These are phyloP conservation scores for Hymenopus coronatus DNA, from an alignment of 2,888 invertebrate genomes.

Conservation along the genomic window DNA sequence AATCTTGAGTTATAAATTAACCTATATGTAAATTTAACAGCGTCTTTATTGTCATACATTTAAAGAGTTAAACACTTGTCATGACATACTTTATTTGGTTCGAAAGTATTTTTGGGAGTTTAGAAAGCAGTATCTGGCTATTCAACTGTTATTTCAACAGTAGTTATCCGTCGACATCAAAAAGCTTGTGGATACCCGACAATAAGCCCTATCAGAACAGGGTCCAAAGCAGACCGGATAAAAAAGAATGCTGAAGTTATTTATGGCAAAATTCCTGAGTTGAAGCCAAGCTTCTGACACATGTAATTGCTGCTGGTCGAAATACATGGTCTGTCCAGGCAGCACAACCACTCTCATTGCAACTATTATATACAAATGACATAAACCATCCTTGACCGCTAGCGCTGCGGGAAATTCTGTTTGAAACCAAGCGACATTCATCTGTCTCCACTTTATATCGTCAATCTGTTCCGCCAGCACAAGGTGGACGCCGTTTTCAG, in stretches of 20 bases:
- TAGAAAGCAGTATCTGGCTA: background rate
- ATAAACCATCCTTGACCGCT: background rate
- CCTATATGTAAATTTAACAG: no score
- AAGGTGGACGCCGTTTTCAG: background rate
- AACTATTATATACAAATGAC: background rate
- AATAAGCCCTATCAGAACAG: background rate
- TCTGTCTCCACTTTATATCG: background rate
- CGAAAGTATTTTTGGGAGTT: background rate
- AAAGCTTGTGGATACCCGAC: background rate
- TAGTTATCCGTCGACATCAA: background rate
- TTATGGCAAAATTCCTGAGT: background rate
- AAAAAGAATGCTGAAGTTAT: background rate
- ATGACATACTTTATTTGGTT: no score
- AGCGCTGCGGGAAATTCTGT: background rate
- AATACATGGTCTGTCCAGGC: background rate
- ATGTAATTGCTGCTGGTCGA: background rate
- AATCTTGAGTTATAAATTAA: no score
- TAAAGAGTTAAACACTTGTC: no score
- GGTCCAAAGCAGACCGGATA: background rate
- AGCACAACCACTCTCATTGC: background rate
- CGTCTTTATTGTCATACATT: no score
- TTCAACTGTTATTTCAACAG: background rate
- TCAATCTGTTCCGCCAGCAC: background rate
- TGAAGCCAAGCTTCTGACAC: background rate
- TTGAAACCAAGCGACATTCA: background rate